A percentile compares a stretch with the other conserved stretches of the same genome.
Conservation (phyloP, 64 coral and sea anemone species). For the Trachythela sp. region DNA sequence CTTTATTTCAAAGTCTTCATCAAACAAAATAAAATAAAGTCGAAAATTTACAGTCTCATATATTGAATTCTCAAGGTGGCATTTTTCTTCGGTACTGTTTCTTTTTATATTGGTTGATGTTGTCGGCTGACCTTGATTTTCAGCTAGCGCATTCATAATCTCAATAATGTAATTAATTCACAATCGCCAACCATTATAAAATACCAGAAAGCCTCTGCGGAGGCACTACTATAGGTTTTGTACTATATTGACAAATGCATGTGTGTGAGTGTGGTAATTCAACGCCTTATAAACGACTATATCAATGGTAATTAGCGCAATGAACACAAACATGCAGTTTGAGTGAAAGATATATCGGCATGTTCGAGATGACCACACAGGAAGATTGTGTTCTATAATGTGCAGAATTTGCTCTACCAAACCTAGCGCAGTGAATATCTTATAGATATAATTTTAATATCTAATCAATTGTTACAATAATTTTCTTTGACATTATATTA, state of each 20-base stretch:
- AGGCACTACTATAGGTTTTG: background rate
- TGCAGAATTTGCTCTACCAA: background rate
- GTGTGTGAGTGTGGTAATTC: background rate
- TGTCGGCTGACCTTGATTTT: too few species aligned
- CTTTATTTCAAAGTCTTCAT: too few species aligned
- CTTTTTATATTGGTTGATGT: too few species aligned
- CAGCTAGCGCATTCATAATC: too few species aligned
- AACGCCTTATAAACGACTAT: background rate
- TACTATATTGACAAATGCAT: background rate
- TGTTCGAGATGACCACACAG: background rate
- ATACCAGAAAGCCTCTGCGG: too few species aligned
- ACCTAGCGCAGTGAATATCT: background rate
- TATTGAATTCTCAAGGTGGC: too few species aligned
- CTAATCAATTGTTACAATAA: background rate
- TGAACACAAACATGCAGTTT: conserved; percentile 13
- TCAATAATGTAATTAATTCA: too few species aligned
- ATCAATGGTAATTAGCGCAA: conserved; percentile 2
- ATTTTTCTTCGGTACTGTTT: too few species aligned
- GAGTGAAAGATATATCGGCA: conserved; percentile 7
- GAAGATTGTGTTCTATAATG: background rate
- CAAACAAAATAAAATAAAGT: too few species aligned
- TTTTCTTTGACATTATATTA: background rate
- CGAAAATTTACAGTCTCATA: too few species aligned
- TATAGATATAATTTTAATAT: background rate
- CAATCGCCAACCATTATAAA: too few species aligned